Evolutionary conservation across 2,113 vertebrate genomes (phyloP).

Genomic region (Tapirus terrestris): DNA sequence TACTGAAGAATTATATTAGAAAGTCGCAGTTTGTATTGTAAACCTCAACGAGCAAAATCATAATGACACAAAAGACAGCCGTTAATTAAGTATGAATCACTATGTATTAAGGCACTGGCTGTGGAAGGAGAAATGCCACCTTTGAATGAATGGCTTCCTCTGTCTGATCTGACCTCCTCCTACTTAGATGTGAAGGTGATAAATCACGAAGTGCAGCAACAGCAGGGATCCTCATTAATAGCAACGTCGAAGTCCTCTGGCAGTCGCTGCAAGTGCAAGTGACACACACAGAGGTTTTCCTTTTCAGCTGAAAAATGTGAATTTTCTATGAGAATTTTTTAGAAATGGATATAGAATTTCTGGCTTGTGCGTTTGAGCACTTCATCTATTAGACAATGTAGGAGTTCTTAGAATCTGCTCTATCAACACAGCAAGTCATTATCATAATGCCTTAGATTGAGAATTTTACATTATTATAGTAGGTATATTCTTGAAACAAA

Average conservation of each 20-base stretch:
- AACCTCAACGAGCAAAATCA: conserved; percentile 58
- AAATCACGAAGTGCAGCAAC: conserved; percentile 81
- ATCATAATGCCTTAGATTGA: not conserved
- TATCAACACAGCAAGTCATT: not conserved
- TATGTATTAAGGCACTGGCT: conserved; percentile 55
- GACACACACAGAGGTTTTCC: conserved; percentile 44
- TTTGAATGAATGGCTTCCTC: conserved; percentile 78
- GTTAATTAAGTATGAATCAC: conserved; percentile 80
- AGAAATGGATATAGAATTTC: conserved; percentile 64
- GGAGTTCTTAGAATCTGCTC: not conserved
- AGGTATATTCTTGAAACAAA: not conserved
- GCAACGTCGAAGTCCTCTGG: conserved; percentile 74
- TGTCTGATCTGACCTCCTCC: conserved; percentile 76
- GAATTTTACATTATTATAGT: not conserved
- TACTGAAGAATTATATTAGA: conserved; percentile 61
- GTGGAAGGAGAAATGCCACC: conserved; percentile 70
- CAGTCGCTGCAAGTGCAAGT: conserved; percentile 68
- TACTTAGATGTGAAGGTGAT: conserved; percentile 78
- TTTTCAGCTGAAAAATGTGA: not conserved
- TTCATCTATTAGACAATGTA: not conserved
- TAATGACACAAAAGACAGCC: conserved; percentile 48
- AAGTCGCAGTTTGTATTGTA: conserved; percentile 67
- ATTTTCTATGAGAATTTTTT: conserved; percentile 62
- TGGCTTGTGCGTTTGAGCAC: not conserved
- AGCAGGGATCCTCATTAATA: conserved; percentile 83